Base-by-base conservation (phyloP, 2,888 invertebrate species). In the Xestia ashworthii region DNA sequence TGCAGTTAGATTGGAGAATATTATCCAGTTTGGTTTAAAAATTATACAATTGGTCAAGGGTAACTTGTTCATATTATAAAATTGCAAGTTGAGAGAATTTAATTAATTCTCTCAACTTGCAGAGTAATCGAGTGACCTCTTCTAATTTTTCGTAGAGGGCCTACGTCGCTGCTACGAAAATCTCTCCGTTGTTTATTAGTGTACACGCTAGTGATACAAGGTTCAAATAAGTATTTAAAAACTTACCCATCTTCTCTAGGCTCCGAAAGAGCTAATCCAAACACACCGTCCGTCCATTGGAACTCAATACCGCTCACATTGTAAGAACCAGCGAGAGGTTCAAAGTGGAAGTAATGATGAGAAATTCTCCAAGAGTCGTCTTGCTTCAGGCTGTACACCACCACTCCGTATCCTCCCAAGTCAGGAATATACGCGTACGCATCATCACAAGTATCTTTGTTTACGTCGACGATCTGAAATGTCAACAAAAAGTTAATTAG, bases 251-350 rank as follows among this genome's bases (percentile, higher is more conserved):
- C 97, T 11, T 95, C 94, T 81, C 97, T 96, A 0, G 96, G 95
- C 53, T 97, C 97, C 0, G 98, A 98, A 32, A 98, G 94, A 3
- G 98, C 98, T 83, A 98, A 91, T 25, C 98, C 98, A 88, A 98
- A 98, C 0, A 98, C 97, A 2, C 98, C 98, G 92, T 98, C 98
- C 0, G 98, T 98, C 98, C 98, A 98, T 92, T 98, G 98, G 97
- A 98, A 98, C 91, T 98, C 97, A 41, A 98, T 97, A 9, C 98
- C 98, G 65, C 97, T 98, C 22, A 98, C 97, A 88, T 98, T 98
- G 93, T 98, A 98, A 85, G 98, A 97, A 5, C 98, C 98, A 89
- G 97, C 95, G 41, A 98, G 93, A 0, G 98, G 98, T 91, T 98
- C 98, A 87, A 98, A 98, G 93, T 98, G 97, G 97, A 98, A 98